These are phyloP conservation scores for Platycercus adscitus DNA, from an alignment of 2,113 vertebrate genomes.

Conservation along the genomic window DNA sequence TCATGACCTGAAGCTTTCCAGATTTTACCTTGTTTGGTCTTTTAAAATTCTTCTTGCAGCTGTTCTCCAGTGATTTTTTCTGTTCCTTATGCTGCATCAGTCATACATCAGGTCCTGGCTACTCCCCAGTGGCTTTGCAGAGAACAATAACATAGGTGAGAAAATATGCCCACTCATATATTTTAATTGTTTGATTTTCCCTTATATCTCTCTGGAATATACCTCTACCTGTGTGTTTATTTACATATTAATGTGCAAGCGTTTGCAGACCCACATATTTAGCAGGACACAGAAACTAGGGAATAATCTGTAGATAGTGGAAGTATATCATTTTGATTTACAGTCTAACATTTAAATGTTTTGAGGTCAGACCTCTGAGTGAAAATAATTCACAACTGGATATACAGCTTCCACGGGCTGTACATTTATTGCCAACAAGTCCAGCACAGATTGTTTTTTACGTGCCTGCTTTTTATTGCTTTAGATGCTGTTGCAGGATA, in stretches of 20 bases:
- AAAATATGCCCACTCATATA: slow-evolving; percentile 61
- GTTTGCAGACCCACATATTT: slow-evolving; percentile 62
- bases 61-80: slow-evolving; percentile 22
- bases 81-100: slow-evolving; percentile 39
- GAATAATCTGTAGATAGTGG: slow-evolving; percentile 52
- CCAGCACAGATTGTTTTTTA: slow-evolving; percentile 62
- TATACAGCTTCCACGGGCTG: slow-evolving; percentile 62
- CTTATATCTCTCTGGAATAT: slow-evolving; percentile 11
- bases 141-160: slow-evolving; percentile 57
- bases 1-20: neutral
- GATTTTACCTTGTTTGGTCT: slow-evolving; percentile 3
- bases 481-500: slow-evolving; percentile 63
- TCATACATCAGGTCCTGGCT: slow-evolving; percentile 44
- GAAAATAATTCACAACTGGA: slow-evolving; percentile 75
- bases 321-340: slow-evolving; percentile 75
- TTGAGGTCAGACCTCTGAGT: slow-evolving; percentile 75
- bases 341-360: slow-evolving; percentile 77
- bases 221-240: slow-evolving; percentile 55
- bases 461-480: slow-evolving; percentile 66
- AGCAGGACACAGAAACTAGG: slow-evolving; percentile 36
- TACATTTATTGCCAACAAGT: slow-evolving; percentile 69
- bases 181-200: slow-evolving; percentile 59
- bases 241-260: slow-evolving; percentile 67
- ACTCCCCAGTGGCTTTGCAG: slow-evolving; percentile 46
- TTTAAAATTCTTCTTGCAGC: neutral